Evolutionary conservation across 1,140 invertebrate species (phyloP).

Genomic region (Meloidogyne floridensis): DNA sequence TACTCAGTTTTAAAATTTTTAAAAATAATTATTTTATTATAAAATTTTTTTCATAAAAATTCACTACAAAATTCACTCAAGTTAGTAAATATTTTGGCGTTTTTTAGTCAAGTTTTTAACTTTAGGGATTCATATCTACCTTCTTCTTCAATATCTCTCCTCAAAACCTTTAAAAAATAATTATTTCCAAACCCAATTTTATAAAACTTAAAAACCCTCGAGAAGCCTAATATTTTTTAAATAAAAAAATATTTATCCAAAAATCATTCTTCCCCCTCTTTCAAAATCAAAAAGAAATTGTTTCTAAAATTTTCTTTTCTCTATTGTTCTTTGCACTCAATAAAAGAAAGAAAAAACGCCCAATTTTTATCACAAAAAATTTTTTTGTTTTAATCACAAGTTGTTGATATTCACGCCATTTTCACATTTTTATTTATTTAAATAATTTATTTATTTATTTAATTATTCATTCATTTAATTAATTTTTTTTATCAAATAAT

Average conservation of each 20-base stretch:
- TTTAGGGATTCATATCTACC: too few relatives aligned
- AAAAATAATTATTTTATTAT: too few relatives aligned
- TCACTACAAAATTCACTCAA: too few relatives aligned
- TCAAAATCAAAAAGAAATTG: neutral
- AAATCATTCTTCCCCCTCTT: neutral
- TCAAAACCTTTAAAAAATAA: too few relatives aligned
- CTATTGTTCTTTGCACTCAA: slow-evolving; percentile 9
- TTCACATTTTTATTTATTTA: neutral
- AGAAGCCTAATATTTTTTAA: too few relatives aligned
- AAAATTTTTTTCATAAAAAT: too few relatives aligned
- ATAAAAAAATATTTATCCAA: too few relatives aligned
- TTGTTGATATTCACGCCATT: neutral
- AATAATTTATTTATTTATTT: neutral
- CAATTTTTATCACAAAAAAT: neutral
- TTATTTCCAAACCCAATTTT: too few relatives aligned
- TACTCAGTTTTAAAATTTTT: too few relatives aligned
- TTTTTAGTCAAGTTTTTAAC: neutral
- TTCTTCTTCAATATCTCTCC: too few relatives aligned
- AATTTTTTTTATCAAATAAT: neutral
- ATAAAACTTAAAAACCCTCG: too few relatives aligned
- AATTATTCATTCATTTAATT: neutral
- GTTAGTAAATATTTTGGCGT: too few relatives aligned
- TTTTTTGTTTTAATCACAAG: neutral
- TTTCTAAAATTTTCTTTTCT: neutral
- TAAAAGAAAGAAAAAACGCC: neutral